Conservation (phyloP, 2,888 invertebrate genomes). For the Coenonympha arcania region DNA sequence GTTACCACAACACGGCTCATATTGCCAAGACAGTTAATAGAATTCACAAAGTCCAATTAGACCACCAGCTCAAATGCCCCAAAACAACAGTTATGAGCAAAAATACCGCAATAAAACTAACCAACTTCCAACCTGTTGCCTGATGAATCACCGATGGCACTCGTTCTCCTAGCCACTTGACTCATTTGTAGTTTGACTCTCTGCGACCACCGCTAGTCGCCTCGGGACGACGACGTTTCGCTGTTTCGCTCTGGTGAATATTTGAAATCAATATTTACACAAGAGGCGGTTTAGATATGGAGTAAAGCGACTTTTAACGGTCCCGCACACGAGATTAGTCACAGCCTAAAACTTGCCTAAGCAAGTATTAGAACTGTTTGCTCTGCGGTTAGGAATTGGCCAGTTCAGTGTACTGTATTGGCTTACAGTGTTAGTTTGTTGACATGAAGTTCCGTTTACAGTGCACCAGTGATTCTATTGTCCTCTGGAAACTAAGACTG, state of each 20-base stretch:
- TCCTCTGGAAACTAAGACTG: constrained; percentile 40
- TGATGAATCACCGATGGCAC: constrained; percentile 55
- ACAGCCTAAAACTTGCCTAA: constrained; percentile 2
- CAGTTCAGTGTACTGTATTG: no score
- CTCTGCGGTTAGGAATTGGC: no score
- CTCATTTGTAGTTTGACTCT: constrained; percentile 21
- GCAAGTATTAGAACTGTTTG: constrained; percentile 11
- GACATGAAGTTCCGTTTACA: constrained; percentile 48
- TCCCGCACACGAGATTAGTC: neutral
- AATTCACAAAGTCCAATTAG: constrained; percentile 41
- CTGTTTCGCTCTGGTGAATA: constrained; percentile 41
- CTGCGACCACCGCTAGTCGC: constrained; percentile 6
- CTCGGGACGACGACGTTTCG: neutral
- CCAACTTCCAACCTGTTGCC: constrained; percentile 54
- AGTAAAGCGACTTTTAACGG: neutral
- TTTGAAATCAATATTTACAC: constrained; percentile 52
- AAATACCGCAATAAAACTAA: constrained; percentile 63
- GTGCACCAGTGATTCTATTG: constrained; percentile 34
- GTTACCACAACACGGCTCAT: no score
- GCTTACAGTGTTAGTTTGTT: constrained; percentile 16
- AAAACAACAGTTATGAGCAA: constrained; percentile 51
- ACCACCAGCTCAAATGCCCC: constrained; percentile 35
- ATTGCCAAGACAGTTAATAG: constrained; percentile 17
- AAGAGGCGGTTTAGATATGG: constrained; percentile 19
- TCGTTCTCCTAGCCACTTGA: constrained; percentile 23